Evolutionary conservation across 2,888 invertebrate species (phyloP).

Genomic region (Lamproptera curius): DNA sequence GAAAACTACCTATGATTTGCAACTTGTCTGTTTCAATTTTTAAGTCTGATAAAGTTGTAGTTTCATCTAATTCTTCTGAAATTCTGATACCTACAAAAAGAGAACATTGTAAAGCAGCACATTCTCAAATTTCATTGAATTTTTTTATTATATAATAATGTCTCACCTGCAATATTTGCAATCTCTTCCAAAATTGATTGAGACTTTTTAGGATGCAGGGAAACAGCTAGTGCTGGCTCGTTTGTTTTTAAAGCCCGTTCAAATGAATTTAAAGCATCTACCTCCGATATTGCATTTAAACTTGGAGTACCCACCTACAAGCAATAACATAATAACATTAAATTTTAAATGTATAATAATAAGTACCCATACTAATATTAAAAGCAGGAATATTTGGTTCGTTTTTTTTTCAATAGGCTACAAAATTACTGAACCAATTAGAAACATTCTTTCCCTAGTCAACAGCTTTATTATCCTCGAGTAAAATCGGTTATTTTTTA

Average conservation of each 20-base stretch:
- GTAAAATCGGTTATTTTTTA: too few relatives aligned
- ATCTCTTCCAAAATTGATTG: not conserved
- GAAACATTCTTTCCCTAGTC: too few relatives aligned
- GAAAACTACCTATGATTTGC: constrained; percentile 22
- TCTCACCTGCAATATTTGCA: not conserved
- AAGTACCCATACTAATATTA: too few relatives aligned
- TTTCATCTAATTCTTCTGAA: constrained; percentile 17
- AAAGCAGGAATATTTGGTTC: too few relatives aligned
- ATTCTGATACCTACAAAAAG: constrained; percentile 24
- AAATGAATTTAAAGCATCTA: constrained; percentile 5
- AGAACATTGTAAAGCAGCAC: constrained; percentile 43
- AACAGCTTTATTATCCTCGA: too few relatives aligned
- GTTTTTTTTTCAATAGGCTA: too few relatives aligned
- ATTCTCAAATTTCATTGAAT: not conserved
- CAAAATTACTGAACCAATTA: too few relatives aligned
- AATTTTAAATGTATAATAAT: too few relatives aligned
- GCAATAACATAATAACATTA: too few relatives aligned
- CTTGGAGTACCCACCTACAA: too few relatives aligned
- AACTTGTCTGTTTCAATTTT: constrained; percentile 25
- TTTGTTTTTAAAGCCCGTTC: constrained; percentile 9
- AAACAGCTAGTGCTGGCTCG: constrained; percentile 2
- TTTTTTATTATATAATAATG: not conserved
- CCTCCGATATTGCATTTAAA: not conserved
- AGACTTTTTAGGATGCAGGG: not conserved
- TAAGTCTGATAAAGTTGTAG: constrained; percentile 28